Evolutionary conservation across 2,797 vertebrate species (phyloP).

Genomic region (Chlorospingus flavigularis): DNA sequence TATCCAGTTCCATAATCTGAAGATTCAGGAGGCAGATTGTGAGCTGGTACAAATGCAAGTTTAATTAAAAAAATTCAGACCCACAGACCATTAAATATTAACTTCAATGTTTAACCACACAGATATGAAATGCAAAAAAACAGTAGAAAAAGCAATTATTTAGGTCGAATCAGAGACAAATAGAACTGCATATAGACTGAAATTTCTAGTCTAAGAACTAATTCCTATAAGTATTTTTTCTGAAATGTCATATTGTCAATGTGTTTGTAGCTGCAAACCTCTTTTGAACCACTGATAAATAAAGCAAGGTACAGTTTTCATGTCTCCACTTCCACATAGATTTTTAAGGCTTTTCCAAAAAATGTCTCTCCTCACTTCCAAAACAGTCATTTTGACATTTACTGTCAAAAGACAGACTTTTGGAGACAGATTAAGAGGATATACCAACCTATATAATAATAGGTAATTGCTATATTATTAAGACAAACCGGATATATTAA

Average conservation of each 20-base stretch:
- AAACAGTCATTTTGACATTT: background rate
- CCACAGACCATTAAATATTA: background rate
- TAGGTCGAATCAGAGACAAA: background rate
- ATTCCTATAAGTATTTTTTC: background rate
- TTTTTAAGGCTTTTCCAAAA: background rate
- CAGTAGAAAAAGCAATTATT: background rate
- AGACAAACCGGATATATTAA: background rate
- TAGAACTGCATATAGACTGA: background rate
- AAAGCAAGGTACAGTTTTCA: background rate
- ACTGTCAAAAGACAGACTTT: background rate
- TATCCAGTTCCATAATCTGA: background rate
- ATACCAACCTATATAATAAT: background rate
- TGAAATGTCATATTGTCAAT: background rate
- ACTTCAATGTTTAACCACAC: background rate
- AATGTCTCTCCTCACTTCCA: background rate
- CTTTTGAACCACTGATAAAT: background rate
- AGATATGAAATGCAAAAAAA: background rate
- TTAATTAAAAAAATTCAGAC: background rate
- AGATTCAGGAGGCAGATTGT: background rate
- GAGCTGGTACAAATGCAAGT: background rate
- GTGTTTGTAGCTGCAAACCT: background rate
- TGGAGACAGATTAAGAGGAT: background rate
- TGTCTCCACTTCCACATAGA: background rate
- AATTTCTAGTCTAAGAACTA: background rate
- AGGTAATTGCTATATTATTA: background rate